phyloP scores from a whole-genome alignment of 1,140 invertebrate species.

The Drosophila willistoni region DNA sequence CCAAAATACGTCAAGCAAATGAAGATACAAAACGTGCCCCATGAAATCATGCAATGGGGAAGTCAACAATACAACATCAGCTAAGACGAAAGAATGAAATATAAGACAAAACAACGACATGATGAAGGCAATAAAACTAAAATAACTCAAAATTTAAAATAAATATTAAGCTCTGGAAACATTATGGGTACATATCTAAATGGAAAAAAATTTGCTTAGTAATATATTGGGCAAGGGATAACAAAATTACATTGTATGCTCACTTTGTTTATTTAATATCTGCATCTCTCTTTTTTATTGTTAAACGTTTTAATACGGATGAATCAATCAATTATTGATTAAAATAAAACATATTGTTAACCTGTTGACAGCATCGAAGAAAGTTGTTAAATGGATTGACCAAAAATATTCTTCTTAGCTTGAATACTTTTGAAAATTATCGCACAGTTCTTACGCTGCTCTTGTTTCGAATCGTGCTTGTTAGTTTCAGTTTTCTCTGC shows the following conservation, averaged over 20 bases:
- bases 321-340: no score
- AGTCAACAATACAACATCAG: not conserved
- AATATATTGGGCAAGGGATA: no score
- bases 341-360: no score
- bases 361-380: no score
- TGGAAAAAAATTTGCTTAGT: no score
- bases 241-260: no score
- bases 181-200: no score
- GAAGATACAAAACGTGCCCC: slow-evolving; percentile 47
- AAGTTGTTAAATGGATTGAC: not conserved
- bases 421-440: slow-evolving; percentile 35
- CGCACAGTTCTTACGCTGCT: not conserved
- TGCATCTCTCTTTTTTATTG: no score
- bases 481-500: not conserved
- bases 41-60: not conserved
- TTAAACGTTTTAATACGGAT: no score
- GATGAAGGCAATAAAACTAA: not conserved
- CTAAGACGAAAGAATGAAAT: slow-evolving; percentile 22
- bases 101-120: not conserved
- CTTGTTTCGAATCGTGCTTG: not conserved
- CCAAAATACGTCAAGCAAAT: slow-evolving; percentile 46
- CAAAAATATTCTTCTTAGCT: slow-evolving; percentile 5
- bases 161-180: no score
- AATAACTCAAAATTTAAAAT: not conserved
- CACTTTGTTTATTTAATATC: no score